Conservation (phyloP, 2,797 vertebrate genomes). For the Epinephelus malabaricus region DNA sequence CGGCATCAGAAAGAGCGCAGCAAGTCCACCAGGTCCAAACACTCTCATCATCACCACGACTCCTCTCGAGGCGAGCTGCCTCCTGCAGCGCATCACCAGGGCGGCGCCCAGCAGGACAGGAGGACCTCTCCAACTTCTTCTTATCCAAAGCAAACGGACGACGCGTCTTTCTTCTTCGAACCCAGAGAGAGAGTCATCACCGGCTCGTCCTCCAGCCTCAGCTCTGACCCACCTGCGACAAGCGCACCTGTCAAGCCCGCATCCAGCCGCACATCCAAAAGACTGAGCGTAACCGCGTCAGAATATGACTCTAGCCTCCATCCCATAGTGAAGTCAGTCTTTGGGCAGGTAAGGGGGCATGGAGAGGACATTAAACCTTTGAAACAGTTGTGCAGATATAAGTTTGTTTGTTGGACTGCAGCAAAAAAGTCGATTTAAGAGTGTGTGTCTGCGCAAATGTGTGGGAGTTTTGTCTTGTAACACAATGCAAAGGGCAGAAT, state of each 20-base stretch:
- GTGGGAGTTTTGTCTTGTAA: too few relatives aligned
- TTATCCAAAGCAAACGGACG: conserved; percentile 74
- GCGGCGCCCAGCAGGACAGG: conserved; percentile 64
- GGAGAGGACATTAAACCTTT: not conserved
- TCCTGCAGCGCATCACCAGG: conserved; percentile 54
- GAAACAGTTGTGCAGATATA: not conserved
- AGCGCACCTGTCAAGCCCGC: conserved; percentile 79
- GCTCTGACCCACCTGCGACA: conserved; percentile 67
- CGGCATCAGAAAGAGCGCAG: conserved; percentile 71
- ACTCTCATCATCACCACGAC: conserved; percentile 72
- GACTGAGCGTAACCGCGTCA: conserved; percentile 69
- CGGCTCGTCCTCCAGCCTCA: conserved; percentile 78
- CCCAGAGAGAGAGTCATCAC: conserved; percentile 76
- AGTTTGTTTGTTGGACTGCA: not conserved
- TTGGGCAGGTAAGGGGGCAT: conserved; percentile 76
- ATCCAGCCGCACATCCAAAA: conserved; percentile 89
- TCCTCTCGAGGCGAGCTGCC: conserved; percentile 62
- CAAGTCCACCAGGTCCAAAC: conserved; percentile 76
- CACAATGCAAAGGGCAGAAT: too few relatives aligned
- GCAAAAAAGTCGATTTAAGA: not conserved
- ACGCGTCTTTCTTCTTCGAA: conserved; percentile 85
- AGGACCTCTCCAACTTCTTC: conserved; percentile 79
- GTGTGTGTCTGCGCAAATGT: too few relatives aligned
- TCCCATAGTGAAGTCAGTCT: conserved; percentile 96
- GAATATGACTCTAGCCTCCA: conserved; percentile 86